Base-by-base conservation (phyloP, 2,797 vertebrate genomes). In the Alexandromys oeconomus region DNA sequence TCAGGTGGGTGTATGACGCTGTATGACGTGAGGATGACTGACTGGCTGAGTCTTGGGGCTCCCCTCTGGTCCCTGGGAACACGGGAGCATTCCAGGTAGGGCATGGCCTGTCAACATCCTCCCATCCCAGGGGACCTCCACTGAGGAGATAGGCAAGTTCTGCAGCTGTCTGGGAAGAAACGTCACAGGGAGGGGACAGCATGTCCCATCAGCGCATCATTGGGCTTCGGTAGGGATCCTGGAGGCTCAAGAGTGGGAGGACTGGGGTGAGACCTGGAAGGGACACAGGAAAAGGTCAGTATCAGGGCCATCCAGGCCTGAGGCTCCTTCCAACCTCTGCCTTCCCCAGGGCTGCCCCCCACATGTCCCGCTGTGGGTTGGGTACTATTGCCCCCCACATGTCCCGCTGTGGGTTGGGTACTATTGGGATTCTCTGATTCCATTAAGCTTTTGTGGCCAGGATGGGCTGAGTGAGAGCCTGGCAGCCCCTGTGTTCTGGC, bases 221-320 rank as follows among this genome's bases (percentile, higher is more conserved):
- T 1, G 13, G 76, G 87, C 74, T 17, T 59, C 34, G 43, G 76
- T 77, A 67, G 84, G 57, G 34, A 4, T 29, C 59, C 59, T 34
- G 46, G 31, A 74, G 13, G 78, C 63, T 87, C 93, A 76, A 63
- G 90, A 48, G 17, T n/a, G 82, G 14, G 79, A 94, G 87, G 37
- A 31, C 34, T 17, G 31, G 23, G 78, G 17, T 17, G 51, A 67
- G 21, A 46, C 96, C 97, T 98, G 67, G 71, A 93, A 95, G 89
- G 93, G 7, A 96, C 80, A 95, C 5, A 67, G 54, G 21, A 5
- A 23, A 25, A 2, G 29, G 10, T 92, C 87, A 97, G 82, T 48
- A 23, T 2, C 0, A 17, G 1, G 0, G 12, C 51, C 40, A 9
- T 74, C 76, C 43, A 6, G 17, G 51, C 48, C 34, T 10, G 0